A percentile compares a stretch with the other conserved stretches of the same genome.
These are phyloP conservation scores for Rhopalosiphum maidis DNA, from an alignment of 1,140 invertebrate genomes.

Conservation along the genomic window DNA sequence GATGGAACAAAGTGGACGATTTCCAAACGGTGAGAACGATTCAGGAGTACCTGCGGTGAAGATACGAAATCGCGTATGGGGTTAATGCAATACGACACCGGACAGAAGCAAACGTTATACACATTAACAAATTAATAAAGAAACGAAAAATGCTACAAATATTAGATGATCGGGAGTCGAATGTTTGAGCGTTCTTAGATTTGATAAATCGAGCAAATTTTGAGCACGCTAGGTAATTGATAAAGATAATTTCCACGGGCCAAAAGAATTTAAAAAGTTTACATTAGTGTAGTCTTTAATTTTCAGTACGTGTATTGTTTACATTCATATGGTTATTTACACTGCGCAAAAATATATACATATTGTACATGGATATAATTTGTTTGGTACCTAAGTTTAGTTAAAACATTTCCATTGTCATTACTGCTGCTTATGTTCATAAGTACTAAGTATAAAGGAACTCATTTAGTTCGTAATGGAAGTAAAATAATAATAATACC, in stretches of 20 bases:
- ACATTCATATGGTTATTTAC: background rate
- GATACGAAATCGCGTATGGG: background rate
- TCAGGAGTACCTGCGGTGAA: background rate
- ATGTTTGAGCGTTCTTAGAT: background rate
- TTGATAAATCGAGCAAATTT: background rate
- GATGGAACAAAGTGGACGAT: background rate
- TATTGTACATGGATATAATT: no score
- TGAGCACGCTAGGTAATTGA: background rate
- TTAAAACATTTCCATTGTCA: no score
- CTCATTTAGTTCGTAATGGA: no score
- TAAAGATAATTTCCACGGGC: background rate
- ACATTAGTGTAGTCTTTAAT: background rate
- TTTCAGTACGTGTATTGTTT: background rate
- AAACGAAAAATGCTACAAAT: background rate
- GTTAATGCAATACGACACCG: background rate
- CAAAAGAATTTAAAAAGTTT: background rate
- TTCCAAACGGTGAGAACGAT: background rate
- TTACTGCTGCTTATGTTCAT: no score
- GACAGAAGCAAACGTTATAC: background rate
- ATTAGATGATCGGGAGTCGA: background rate
- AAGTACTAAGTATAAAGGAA: no score
- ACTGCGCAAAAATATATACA: no score
- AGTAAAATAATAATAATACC: no score
- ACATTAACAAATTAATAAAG: background rate
- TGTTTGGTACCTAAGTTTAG: no score